Conservation (phyloP, 1,140 invertebrate species). For the Lethocerus indicus region DNA sequence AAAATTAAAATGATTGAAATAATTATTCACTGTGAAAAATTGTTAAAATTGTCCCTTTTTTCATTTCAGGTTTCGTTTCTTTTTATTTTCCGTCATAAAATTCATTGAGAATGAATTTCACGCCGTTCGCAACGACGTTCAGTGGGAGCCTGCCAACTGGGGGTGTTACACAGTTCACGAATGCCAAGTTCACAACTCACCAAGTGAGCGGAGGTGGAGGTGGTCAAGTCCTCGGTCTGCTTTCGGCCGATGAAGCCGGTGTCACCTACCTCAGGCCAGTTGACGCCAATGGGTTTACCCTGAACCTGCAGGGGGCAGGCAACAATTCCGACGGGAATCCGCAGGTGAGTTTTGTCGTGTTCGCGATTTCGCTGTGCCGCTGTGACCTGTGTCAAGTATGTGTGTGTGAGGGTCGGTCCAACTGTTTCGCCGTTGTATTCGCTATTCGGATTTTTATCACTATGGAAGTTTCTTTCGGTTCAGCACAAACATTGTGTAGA, state of each 20-base stretch:
- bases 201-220: slow-evolving; percentile 38
- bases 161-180: slow-evolving; percentile 19
- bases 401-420: too few species aligned
- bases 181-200: slow-evolving; percentile 30
- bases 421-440: too few species aligned
- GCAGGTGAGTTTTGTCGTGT: slow-evolving; percentile 15
- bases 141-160: slow-evolving; percentile 38
- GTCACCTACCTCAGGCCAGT: slow-evolving; percentile 56
- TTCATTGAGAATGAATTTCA: slow-evolving; percentile 42
- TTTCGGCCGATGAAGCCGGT: slow-evolving; percentile 43
- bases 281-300: slow-evolving; percentile 32
- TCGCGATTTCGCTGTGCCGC: too few species aligned
- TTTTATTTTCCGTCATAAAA: too few species aligned
- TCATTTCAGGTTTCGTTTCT: not conserved
- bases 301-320: slow-evolving; percentile 16
- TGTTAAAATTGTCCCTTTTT: not conserved
- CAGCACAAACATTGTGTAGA: too few species aligned
- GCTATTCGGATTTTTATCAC: too few species aligned
- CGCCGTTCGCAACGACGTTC: slow-evolving; percentile 42
- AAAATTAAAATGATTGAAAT: too few species aligned
- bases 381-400: too few species aligned
- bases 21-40: too few species aligned
- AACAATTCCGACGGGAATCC: slow-evolving; percentile 16
- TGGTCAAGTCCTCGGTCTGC: slow-evolving; percentile 32
- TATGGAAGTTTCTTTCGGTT: too few species aligned